Base-by-base conservation (phyloP, 2,113 vertebrate genomes). In the Forbesichthys agassizii region DNA sequence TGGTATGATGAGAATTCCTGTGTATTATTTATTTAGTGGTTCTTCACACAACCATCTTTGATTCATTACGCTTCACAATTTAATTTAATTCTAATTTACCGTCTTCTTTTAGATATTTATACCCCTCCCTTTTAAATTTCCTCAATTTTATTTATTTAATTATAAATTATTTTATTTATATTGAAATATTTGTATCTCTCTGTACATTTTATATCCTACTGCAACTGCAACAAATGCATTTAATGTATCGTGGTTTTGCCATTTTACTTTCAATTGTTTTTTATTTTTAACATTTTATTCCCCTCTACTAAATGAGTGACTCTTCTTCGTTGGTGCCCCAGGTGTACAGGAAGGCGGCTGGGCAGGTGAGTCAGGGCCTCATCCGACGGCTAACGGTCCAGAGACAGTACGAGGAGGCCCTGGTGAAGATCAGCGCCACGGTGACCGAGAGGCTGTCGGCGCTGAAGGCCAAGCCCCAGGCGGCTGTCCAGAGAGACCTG, bases 391-490 rank as follows among this genome's bases (percentile, higher is more conserved):
- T 99, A 10, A 81, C 96, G 0, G 75, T 94, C 0, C 93, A 96
- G 11, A 94, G 93, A 77, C 96, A 98, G 84, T 98, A 98, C 0
- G 95, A 99, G 81, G 96, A 98, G 60, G 94, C 95, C 3, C 91
- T 98, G 83, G 90, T 93, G 5, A 96, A 95, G 84, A 94, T 97
- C 79, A 95, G 92, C 70, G 89, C 94, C 64, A 87, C 93, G 0
- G 93, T 92, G 3, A 86, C 95, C 0, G 96, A 97, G 78, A 86
- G 91, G 3, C 91, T 96, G 61, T 91, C 89, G 0, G 87, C 94
- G 0, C 84, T 98, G 0, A 97, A 96, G 86, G 92, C 92, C 55
- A 98, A 96, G 74, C 95, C 95, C 0, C 96, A 96, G 87, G 93
- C 95, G 69, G 88, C 94, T 66, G 88, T 94, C 63, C 96, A 96